Base-by-base conservation (phyloP, 2,113 vertebrate species). In the Nyctibius bracteatus region DNA sequence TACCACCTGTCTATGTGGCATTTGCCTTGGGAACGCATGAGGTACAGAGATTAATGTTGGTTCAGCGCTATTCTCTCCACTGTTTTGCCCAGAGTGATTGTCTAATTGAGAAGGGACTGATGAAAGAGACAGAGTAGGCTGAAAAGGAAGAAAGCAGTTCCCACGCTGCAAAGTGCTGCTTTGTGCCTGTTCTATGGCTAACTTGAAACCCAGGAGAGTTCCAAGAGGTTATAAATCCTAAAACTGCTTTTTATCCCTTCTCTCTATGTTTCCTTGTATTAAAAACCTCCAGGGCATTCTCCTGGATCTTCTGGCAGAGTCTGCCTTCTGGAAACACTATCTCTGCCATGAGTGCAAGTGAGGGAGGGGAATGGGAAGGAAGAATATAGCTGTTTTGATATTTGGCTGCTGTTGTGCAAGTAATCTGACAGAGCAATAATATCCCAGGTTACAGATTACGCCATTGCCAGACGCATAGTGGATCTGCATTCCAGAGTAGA, bases 381-480 rank as follows among this genome's bases (percentile, higher is more conserved):
- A 80, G 62, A 84, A 31, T 22, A 5, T 23, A 51, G 9, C 14
- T 28, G 20, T 73, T 88, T 23, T 44, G 35, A 13, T 74, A 6
- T 57, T 85, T 94, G 72, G 47, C 85, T 92, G 77, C 1, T 47
- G 44, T 46, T 65, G 39, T 77, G 68, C 18, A 13, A 68, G 27
- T 22, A 46, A 25, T 86, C 83, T 97, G 87, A 97, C 71, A 14
- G n/a, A 94, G 79, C 77, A 23, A 21, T 57, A 2, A 16, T 81
- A 3, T 70, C 52, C 74, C 94, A 99, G 99, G 99, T 99, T 79
- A 99, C 99, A 2, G 99, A 99, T 96, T 99, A 99, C 10, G 99
- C 99, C 96, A 99, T 99, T 85, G 99, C 99, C 86, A 98, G 99
- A 5, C 99, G 99, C 73, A 99, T 99, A 28, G 99, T 99, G 79